Base-by-base conservation (phyloP, 2,797 vertebrate genomes). In the Sebastes trivittatus region DNA sequence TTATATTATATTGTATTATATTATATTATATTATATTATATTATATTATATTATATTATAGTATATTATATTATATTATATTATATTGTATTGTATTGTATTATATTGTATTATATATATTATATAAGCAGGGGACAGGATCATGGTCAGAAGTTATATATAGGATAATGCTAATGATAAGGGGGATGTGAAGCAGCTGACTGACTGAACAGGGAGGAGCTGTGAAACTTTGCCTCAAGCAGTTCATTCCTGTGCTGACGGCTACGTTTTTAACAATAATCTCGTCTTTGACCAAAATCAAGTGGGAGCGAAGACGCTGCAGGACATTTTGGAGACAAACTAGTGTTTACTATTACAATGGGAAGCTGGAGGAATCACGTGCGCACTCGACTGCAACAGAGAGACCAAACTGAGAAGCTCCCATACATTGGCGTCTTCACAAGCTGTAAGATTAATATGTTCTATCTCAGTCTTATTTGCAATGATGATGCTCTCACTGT, bases 301-400 rank as follows among this genome's bases (percentile, higher is more conserved):
- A 49, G 22, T 30, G 34, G 16, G 1, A 34, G n/a, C 11, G 3
- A 18, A 32, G 7, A 5, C 14, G 20, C 2, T 38, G 27, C 2
- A 0, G 14, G 16, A 29, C 18, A 5, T 55, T 11, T 54, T 25
- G 16, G n/a, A 0, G 5, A 4, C 7, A 49, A 18, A 11, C 32
- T 20, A 2, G 2, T 61, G 7, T 58, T 56, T 8, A 10, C 38
- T 8, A 8, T 58, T 7, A 60, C 63, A 18, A 96, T 96, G 95
- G 89, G 30, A 49, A 90, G 65, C 71, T 96, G 96, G 96, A 95
- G 88, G 81, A 94, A 69, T 92, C 94, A 96, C 76, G 94, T 95
- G 77, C 91, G 89, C 4, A 78, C 67, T 5, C 59, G 73, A 7
- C 85, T 96, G 60, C 92, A 88, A 2, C 79, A 84, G 27, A 94